Percentiles rank a stretch among this genome's conserved stretches.
Conservation (phyloP, 2,888 invertebrate species). For the Pollenia labialis region DNA sequence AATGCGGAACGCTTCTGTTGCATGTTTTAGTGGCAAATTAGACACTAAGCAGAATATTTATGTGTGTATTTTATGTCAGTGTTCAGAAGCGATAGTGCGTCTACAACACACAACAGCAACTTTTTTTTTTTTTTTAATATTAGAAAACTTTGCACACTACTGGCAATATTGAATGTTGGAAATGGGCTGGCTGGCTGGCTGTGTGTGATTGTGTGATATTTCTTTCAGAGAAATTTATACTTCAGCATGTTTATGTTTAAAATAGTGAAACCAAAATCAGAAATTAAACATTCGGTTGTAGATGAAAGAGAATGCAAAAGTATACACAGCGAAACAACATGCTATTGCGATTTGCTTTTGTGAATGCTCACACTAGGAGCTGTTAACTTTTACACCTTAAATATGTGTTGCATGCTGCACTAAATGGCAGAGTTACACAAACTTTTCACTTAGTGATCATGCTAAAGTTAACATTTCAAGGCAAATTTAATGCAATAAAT, state of each 20-base stretch:
- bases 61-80: conserved; percentile 69
- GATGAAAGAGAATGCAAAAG: conserved; percentile 14
- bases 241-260: conserved; percentile 59
- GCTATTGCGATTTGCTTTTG: neutral
- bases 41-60: conserved; percentile 68
- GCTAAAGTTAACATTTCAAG: no score
- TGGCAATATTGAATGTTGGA: conserved; percentile 36
- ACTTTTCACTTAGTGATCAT: neutral
- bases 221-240: conserved; percentile 48
- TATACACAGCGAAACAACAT: neutral
- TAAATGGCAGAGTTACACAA: conserved; percentile 39
- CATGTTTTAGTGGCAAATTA: conserved; percentile 57
- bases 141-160: conserved; percentile 3
- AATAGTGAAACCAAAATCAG: conserved; percentile 61
- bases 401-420: conserved; percentile 18
- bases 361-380: conserved; percentile 1
- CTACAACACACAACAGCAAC: conserved; percentile 30
- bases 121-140: conserved; percentile 12
- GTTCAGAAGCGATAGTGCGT: conserved; percentile 68
- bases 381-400: conserved; percentile 57
- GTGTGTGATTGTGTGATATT: conserved; percentile 34
- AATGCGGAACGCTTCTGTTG: neutral
- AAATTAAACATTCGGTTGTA: conserved; percentile 45
- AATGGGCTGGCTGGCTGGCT: neutral
- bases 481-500: neutral